phyloP scores from a whole-genome alignment of 2,113 vertebrate genomes.

The Phaetusa simplex region DNA sequence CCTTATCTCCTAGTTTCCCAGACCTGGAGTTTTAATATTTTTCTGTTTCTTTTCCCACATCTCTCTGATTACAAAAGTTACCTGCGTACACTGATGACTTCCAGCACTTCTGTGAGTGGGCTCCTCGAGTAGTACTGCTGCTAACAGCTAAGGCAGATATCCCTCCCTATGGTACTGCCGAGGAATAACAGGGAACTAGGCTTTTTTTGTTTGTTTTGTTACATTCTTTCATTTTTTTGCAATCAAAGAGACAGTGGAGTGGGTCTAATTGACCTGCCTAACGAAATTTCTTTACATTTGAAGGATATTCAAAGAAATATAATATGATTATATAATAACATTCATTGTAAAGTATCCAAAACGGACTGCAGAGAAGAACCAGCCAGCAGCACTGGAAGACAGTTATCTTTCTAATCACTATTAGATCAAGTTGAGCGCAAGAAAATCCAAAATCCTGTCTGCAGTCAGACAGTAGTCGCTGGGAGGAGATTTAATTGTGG shows the following conservation, averaged over 20 bases:
- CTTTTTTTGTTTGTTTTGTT: not conserved
- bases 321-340: not conserved
- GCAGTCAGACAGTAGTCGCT: not conserved
- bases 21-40: not conserved
- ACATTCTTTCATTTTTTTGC: not conserved
- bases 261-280: not conserved
- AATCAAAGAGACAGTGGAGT: not conserved
- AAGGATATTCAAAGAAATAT: not conserved
- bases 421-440: not conserved
- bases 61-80: not conserved
- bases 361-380: not conserved
- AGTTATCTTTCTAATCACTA: not conserved
- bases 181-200: not conserved
- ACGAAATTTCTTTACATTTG: not conserved
- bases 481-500: not conserved
- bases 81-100: not conserved
- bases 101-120: not conserved
- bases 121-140: not conserved
- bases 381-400: not conserved
- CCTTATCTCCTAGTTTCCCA: slow-evolving; percentile 10
- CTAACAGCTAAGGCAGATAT: not conserved
- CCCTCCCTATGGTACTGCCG: not conserved
- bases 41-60: not conserved
- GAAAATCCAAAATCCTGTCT: not conserved
- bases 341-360: not conserved